Conservation (phyloP, 2,113 vertebrate species). For the Corvus moneduloides region DNA sequence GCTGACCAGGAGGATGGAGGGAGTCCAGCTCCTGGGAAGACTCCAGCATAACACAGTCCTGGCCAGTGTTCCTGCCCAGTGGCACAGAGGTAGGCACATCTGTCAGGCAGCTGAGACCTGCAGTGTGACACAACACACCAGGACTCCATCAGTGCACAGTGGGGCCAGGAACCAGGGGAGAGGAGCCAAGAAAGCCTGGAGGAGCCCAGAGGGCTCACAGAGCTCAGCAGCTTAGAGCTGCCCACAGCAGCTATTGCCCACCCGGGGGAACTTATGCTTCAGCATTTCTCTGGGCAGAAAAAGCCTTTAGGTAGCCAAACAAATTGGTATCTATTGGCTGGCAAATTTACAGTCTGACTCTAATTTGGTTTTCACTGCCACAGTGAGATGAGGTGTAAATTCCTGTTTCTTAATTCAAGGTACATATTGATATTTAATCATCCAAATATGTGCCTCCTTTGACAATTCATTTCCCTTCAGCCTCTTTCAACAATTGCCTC, state of each 20-base stretch:
- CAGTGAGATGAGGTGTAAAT: background rate
- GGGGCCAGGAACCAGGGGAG: background rate
- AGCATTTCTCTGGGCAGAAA: background rate
- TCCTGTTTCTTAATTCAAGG: conserved; percentile 25
- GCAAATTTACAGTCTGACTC: background rate
- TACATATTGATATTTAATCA: conserved; percentile 56
- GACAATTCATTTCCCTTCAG: conserved; percentile 52
- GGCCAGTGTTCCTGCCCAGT: background rate
- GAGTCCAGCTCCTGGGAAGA: background rate
- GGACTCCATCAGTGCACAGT: fast-evolving
- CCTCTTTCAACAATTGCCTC: background rate
- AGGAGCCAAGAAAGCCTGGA: background rate
- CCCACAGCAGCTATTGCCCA: background rate
- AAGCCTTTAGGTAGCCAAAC: background rate
- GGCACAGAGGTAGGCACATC: background rate
- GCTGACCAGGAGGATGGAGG: background rate
- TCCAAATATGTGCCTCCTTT: background rate
- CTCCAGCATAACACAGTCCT: background rate
- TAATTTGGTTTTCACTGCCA: background rate
- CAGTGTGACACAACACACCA: fast-evolving
- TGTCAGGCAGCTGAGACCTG: background rate
- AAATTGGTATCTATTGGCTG: background rate
- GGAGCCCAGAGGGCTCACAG: background rate
- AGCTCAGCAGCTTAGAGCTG: background rate
- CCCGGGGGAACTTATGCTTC: background rate